Evolutionary conservation across 2,888 invertebrate genomes (phyloP), one percentile per base, ranked within the genome.

Genomic region (Muschampia plurimacula): DNA sequence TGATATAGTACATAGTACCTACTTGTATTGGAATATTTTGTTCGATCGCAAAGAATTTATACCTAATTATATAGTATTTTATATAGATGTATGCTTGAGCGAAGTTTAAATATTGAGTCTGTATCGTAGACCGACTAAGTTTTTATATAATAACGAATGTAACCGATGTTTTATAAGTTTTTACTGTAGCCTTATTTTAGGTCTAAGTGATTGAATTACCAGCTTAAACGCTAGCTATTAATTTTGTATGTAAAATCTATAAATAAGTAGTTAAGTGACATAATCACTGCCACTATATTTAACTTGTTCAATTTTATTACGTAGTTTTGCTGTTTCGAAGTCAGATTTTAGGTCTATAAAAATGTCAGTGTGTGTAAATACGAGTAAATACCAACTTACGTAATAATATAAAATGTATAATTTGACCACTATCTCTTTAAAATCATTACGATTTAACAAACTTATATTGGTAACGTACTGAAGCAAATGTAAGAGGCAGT

Each of bases 261-360:
- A 36, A 44, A 64, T 73, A 76, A 66, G 57, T 79, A 79, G 70
- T 41, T 86, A 82, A 86, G 82, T 81, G 86, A 87, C 67, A 83
- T 83, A 82, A 85, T 90, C 93, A 93, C 93, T 93, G 93, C 92
- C 93, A 92, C 87, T 83, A 81, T 85, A 78, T 81, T 85, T 83
- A 79, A 78, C 80, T 79, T 86, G 84, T 86, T 85, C 82, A 80
- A 60, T 55, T 59, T 22, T 28, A 49, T 64, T 44, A 39, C n/a
- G 28, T 60, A 41, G 66, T 67, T 72, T 41, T 67, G 49, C 71
- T 72, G 60, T 41, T 72, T 49, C 15, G 32, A 68, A 32, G 46
- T 28, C 13, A 36, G 13, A 39, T 39, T 39, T 39, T 39, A 39
- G 39, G 39, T 39, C 6, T 39, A 39, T 39, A 7, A 39, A 39